phyloP scores from a whole-genome alignment of 2,113 vertebrate genomes.

The human (Homo sapiens) region GRCh38 chr16:14523001-14523500 shows the following conservation, averaged over 20 bases:
- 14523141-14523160: not conserved
- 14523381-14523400: not conserved
- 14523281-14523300: not conserved
- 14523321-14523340: not conserved
- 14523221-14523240: not conserved
- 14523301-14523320: conserved; percentile 43
- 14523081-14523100: not conserved
- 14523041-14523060: not conserved
- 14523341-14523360: not conserved
- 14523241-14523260: too few relatives aligned
- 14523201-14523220: conserved; percentile 17
- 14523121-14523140: not conserved
- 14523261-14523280: not conserved
- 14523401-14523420: not conserved
- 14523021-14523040: not conserved
- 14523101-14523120: conserved; percentile 4
- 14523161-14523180: not conserved
- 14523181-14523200: conserved; percentile 25
- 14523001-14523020: not conserved
- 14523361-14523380: not conserved
- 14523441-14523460: not conserved
- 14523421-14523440: conserved; percentile 25
- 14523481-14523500: not conserved
- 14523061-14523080: not conserved
- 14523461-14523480: not conserved